Conservation (phyloP, 2,888 invertebrate species). For the Cantharis lateralis region DNA sequence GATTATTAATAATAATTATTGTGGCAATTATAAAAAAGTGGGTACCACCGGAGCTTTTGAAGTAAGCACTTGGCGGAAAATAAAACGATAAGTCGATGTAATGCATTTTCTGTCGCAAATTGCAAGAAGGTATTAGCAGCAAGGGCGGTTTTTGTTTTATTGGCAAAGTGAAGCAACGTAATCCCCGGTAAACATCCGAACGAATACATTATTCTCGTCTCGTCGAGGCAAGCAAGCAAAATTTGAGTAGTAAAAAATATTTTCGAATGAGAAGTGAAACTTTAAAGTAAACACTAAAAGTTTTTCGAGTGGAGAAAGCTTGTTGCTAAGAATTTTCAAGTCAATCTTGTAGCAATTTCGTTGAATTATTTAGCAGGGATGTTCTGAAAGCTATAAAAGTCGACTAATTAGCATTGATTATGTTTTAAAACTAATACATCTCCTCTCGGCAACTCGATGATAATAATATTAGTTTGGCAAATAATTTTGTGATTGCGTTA, state of each 20-base stretch:
- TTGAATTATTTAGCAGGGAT: conserved; percentile 1
- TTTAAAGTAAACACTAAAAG: background rate
- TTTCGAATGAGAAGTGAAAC: background rate
- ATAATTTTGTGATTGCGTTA: background rate
- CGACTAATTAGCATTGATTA: conserved; percentile 2
- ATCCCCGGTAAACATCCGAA: background rate
- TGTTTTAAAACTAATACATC: background rate
- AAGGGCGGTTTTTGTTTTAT: background rate
- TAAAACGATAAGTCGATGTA: too few species aligned
- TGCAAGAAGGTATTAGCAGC: background rate
- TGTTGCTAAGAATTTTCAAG: background rate
- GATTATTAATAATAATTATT: background rate
- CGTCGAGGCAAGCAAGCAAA: background rate
- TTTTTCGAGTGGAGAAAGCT: background rate
- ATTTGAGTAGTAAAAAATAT: background rate
- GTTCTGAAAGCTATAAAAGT: background rate
- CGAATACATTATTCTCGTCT: background rate
- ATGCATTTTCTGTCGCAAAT: background rate
- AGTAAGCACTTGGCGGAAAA: background rate
- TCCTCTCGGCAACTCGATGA: background rate
- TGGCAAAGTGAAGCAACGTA: background rate
- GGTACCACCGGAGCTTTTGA: background rate
- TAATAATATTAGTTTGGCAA: background rate
- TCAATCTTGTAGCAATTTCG: background rate
- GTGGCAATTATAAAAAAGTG: background rate